These are phyloP conservation scores for Catamblyrhynchus diadema DNA, from an alignment of 2,797 vertebrate genomes.

Conservation along the genomic window DNA sequence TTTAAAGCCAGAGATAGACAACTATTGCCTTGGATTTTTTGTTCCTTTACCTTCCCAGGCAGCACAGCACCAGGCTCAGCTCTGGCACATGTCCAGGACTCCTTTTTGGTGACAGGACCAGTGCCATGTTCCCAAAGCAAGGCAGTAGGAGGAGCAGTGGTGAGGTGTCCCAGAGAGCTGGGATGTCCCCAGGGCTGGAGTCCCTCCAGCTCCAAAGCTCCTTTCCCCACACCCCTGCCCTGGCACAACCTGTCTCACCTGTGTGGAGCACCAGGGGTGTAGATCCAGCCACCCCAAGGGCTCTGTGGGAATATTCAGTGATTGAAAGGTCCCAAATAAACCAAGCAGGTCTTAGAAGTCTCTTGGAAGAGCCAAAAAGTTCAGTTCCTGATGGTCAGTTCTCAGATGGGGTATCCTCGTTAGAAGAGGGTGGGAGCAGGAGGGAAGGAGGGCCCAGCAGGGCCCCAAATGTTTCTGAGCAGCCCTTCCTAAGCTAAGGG, in stretches of 20 bases:
- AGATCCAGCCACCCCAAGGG: accelerated
- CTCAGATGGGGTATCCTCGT: neutral
- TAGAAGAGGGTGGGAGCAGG: neutral
- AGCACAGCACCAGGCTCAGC: neutral
- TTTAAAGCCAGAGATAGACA: neutral
- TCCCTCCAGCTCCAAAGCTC: neutral
- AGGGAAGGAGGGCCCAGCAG: neutral
- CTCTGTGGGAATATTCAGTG: accelerated
- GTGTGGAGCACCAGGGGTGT: accelerated
- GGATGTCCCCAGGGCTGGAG: neutral
- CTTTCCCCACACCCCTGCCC: neutral
- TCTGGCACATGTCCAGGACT: accelerated
- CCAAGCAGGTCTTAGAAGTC: conserved; percentile 15
- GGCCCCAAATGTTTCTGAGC: neutral
- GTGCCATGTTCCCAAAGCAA: neutral
- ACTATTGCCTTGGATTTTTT: neutral
- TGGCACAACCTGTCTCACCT: neutral
- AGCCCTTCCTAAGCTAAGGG: neutral
- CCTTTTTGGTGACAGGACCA: neutral
- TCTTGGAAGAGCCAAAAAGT: neutral
- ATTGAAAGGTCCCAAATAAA: neutral
- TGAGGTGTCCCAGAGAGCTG: neutral
- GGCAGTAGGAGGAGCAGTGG: neutral
- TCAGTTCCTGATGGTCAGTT: neutral
- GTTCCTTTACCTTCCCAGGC: neutral